Base-by-base conservation (phyloP, 2,888 invertebrate species). In the Cerceris rybyensis region DNA sequence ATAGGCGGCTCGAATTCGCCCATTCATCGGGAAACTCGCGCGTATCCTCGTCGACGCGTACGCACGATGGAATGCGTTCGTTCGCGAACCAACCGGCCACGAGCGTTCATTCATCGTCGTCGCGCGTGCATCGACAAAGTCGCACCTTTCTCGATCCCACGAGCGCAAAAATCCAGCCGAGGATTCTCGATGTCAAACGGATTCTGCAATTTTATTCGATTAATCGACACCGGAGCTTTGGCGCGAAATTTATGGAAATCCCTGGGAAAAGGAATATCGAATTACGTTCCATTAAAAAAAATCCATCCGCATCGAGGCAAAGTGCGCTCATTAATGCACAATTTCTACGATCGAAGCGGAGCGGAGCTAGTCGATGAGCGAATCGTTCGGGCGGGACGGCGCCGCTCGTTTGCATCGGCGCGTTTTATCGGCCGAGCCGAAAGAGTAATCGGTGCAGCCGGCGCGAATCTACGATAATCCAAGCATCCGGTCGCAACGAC, bases 1-100 rank as follows among this genome's bases (percentile, higher is more conserved):
- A 77, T 70, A 75, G 76, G 75, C 77, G 75, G 52, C 65, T 58
- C 57, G 65, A 78, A 78, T 78, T 76, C 77, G 66, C 58, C 50
- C 70, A 76, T 76, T 78, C 52, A 76, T 63, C 60, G 52, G 55
- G n/a, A 52, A 11, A 39, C 57, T 16, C 66, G 55, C 28, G 28
- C 71, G 61, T 46, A 17, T 17, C 54, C 52, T 52, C 42, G 42
- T 46, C 65, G 57, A 11, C 46, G 60, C 6, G 42, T 16, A 46
- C 61, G 41, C 60, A 54, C 54, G 67, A 46, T 6, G 41, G 63
- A 28, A 55, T 60, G 16, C 57, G 46, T 13, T 57, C 54, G n/a
- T 57, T 28, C 57, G 43, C 70, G 7, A 28, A 39, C 46, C 42
- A 43, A 14, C 9, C 16, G n/a, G 13, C 55, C 13, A 17, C 28